A percentile compares a stretch with the other conserved stretches of the same genome.
These are phyloP conservation scores for Bombylius major DNA, from an alignment of 2,888 invertebrate species.

Conservation along the genomic window DNA sequence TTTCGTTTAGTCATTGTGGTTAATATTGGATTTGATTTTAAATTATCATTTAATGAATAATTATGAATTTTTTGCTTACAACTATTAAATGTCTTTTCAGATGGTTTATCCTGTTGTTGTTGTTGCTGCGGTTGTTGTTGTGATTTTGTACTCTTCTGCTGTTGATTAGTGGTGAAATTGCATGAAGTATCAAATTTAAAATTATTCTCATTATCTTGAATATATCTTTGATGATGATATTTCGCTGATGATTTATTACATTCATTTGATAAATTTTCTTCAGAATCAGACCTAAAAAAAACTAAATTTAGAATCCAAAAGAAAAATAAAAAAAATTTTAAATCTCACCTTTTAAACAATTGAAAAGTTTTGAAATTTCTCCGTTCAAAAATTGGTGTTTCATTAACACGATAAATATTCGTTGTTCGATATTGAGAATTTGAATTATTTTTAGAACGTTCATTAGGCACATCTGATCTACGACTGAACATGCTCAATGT, in stretches of 20 bases:
- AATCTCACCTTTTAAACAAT: constrained; percentile 7
- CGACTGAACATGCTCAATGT: constrained; percentile 9
- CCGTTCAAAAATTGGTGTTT: constrained; percentile 34
- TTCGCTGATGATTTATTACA: constrained; percentile 2
- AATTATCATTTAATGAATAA: too few species aligned
- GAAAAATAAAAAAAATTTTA: too few species aligned
- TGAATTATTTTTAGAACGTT: neutral
- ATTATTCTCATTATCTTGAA: constrained; percentile 3
- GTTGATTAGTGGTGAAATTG: neutral
- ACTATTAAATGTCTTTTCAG: neutral
- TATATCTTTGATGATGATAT: neutral
- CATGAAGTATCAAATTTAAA: neutral
- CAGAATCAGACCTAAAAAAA: constrained; percentile 23
- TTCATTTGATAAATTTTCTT: constrained; percentile 26
- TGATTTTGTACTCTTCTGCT: constrained; percentile 13
- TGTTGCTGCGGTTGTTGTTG: neutral
- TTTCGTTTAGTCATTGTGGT: neutral
- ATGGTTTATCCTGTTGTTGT: neutral
- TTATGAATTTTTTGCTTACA: too few species aligned
- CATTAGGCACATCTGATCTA: neutral
- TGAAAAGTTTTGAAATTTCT: constrained; percentile 16
- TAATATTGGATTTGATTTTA: neutral
- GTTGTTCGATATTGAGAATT: constrained; percentile 6
- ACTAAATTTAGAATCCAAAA: neutral
- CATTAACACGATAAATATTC: constrained; percentile 30